Percentiles rank a stretch among this genome's conserved stretches.
Conservation (phyloP, 2,113 vertebrate genomes). For the Cairina moschata region DNA sequence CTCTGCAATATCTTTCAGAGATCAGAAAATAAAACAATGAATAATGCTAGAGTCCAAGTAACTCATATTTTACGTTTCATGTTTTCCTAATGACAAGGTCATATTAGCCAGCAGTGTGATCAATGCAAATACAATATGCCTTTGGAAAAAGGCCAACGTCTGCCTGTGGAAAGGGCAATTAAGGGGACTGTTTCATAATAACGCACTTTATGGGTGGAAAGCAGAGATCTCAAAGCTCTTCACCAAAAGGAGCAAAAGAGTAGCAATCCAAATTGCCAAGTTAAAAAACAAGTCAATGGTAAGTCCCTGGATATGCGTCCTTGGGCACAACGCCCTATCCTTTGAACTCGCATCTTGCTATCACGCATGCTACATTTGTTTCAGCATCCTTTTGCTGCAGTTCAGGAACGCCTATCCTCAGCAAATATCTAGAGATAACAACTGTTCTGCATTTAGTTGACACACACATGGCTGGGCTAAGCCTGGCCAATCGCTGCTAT, state of each 20-base stretch:
- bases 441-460: constrained; percentile 47
- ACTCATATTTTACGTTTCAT: constrained; percentile 40
- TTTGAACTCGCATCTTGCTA: not conserved
- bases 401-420: constrained; percentile 41
- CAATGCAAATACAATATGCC: constrained; percentile 50
- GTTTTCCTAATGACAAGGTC: constrained; percentile 59
- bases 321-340: not conserved
- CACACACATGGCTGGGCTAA: not conserved
- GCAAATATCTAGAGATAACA: constrained; percentile 36
- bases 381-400: constrained; percentile 27
- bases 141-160: constrained; percentile 40
- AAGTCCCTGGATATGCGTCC: not conserved
- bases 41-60: constrained; percentile 29
- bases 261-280: not conserved
- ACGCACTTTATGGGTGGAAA: not conserved
- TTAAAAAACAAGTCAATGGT: not conserved
- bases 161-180: constrained; percentile 43
- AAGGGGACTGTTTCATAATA: not conserved
- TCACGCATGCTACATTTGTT: not conserved
- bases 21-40: constrained; percentile 48
- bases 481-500: constrained; percentile 25
- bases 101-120: constrained; percentile 16
- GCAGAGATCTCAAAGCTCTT: not conserved
- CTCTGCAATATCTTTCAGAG: constrained; percentile 30
- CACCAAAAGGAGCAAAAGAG: not conserved